These are phyloP conservation scores for Corydoras maculifer DNA, from an alignment of 2,113 vertebrate species.

Conservation along the genomic window DNA sequence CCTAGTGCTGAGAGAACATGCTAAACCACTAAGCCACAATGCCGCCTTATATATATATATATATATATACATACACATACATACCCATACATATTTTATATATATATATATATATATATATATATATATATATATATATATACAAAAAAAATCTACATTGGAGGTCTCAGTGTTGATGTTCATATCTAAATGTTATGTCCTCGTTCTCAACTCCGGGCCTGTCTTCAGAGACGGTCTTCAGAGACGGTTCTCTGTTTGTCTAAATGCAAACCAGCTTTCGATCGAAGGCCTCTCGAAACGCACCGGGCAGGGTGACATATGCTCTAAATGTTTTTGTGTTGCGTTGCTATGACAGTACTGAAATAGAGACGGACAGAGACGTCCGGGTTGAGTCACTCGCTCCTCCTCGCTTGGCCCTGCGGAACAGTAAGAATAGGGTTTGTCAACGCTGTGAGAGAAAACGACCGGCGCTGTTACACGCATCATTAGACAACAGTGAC, in stretches of 20 bases:
- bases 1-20: no score
- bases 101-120: no score
- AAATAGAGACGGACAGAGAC: slow-evolving; percentile 13
- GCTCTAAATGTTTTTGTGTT: slow-evolving; percentile 50
- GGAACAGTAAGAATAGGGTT: slow-evolving; percentile 17
- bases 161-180: background rate
- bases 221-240: background rate
- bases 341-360: slow-evolving; percentile 53
- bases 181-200: background rate
- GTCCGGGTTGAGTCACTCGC: slow-evolving; percentile 15
- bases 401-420: slow-evolving; percentile 19
- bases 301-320: slow-evolving; percentile 34
- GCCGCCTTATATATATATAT: no score
- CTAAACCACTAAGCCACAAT: no score
- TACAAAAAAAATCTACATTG: background rate
- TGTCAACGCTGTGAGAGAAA: background rate
- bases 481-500: background rate
- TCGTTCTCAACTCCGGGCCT: no score
- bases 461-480: background rate
- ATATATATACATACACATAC: no score
- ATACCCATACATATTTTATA: no score
- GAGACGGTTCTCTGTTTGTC: background rate
- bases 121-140: no score
- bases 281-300: slow-evolving; percentile 41
- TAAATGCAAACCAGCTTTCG: slow-evolving; percentile 26